Evolutionary conservation across 2,797 vertebrate species (phyloP).

Genomic region (Rhinoraja longicauda): DNA sequence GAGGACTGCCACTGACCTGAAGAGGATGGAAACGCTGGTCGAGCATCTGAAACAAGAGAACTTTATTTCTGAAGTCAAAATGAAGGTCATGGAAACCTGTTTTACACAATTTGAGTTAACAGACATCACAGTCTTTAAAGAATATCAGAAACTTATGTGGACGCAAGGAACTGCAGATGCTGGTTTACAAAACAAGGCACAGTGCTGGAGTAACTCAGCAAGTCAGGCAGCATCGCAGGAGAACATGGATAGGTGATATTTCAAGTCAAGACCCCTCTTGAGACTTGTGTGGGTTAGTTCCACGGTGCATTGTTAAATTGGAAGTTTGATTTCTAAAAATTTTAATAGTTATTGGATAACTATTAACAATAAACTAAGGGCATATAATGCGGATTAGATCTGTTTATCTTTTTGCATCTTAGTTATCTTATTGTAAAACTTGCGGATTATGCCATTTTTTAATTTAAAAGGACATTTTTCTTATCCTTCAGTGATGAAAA

Average conservation of each 20-base stretch:
- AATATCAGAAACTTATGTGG: neutral
- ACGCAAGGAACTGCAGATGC: no score
- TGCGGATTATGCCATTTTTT: neutral
- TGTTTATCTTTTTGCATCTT: neutral
- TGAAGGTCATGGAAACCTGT: conserved; percentile 67
- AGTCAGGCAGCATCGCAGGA: no score
- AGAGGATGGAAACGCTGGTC: conserved; percentile 65
- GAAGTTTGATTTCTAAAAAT: neutral
- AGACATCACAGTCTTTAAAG: neutral
- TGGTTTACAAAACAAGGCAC: no score
- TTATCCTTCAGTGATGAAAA: neutral
- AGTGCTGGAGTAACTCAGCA: no score
- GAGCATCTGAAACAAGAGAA: conserved; percentile 64
- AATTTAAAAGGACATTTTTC: neutral
- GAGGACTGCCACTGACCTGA: conserved; percentile 66
- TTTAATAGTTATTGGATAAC: neutral
- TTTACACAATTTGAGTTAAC: conserved; percentile 64
- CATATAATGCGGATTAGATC: neutral
- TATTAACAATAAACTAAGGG: neutral
- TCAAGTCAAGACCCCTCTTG: no score
- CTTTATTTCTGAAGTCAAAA: conserved; percentile 68
- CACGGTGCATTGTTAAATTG: neutral
- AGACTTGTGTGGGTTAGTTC: neutral
- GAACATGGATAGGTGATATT: no score
- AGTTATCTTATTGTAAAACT: neutral